Evolutionary conservation across 2,797 vertebrate species (phyloP), one percentile per base, ranked within the genome.

Genomic region (Micrastur ruficollis): DNA sequence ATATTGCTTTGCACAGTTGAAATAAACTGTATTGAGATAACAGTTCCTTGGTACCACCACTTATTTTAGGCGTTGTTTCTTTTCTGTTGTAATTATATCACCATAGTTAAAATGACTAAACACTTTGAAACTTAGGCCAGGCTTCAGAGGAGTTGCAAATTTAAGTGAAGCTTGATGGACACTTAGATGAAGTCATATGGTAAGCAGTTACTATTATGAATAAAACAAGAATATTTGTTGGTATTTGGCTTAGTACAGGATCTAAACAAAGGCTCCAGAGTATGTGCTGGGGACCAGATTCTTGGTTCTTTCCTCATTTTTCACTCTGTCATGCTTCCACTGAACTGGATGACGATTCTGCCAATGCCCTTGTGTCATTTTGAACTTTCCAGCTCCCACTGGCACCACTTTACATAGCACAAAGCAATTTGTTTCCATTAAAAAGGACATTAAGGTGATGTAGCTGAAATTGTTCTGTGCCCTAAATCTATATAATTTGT

Each of bases 401-500:
- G 90, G 82, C 72, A 88, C 34, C 72, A 68, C 63, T 88, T 90
- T 58, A 82, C 58, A 82, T 80, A 89, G n/a, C 66, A 91, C 59
- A 95, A 73, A 93, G 40, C 84, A 71, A 93, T 97, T 90, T 95
- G 76, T 96, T 96, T 94, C 92, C 90, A 90, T 94, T 93, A 95
- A 65, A 93, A 95, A 94, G 71, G 62, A 90, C 90, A 95, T 94
- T 91, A 89, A 84, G 53, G 86, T 80, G 81, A 86, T 86, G 83
- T 46, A 89, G 67, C 80, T 87, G 91, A 84, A 95, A 92, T 91
- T 83, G 55, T 94, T 93, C 58, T 78, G 76, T 79, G 89, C 88
- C 68, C 71, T 96, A 95, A 94, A 95, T 93, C 91, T 93, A 67
- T 79, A 86, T 90, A 74, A 95, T 95, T 94, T 93, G 80, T 94